These are phyloP conservation scores for cattle (Bos taurus) DNA, from an alignment of 2,113 vertebrate species.

Conservation along the genomic window DNA sequence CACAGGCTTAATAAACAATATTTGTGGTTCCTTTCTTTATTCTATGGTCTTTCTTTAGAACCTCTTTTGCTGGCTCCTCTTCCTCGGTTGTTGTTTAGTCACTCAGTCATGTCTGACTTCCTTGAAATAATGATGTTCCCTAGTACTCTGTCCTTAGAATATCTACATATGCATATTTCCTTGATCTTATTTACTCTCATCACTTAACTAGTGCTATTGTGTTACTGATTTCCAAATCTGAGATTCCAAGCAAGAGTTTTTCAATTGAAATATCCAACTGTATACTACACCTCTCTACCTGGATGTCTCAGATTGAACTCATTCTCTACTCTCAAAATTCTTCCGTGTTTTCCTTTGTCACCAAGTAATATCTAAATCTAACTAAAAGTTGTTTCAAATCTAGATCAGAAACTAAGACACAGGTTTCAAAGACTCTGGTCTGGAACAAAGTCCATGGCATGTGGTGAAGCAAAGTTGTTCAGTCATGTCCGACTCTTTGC, in stretches of 20 bases:
- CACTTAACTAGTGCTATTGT: neutral
- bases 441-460: neutral
- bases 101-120: neutral
- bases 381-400: neutral
- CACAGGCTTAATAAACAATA: neutral
- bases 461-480: neutral
- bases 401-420: neutral
- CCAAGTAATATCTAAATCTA: neutral
- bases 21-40: neutral
- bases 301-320: neutral
- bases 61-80: neutral
- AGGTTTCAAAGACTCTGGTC: neutral
- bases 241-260: neutral
- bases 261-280: neutral
- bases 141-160: neutral
- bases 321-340: neutral
- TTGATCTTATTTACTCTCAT: neutral
- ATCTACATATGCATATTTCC: neutral
- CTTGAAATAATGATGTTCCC: neutral
- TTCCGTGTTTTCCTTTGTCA: neutral
- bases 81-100: neutral
- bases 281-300: neutral
- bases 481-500: too few relatives aligned
- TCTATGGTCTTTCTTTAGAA: neutral
- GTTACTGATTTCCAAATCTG: neutral